Evolutionary conservation across 2,888 invertebrate genomes (phyloP), one percentile per base, ranked within the genome.

Genomic region (Pterostichus madidus): DNA sequence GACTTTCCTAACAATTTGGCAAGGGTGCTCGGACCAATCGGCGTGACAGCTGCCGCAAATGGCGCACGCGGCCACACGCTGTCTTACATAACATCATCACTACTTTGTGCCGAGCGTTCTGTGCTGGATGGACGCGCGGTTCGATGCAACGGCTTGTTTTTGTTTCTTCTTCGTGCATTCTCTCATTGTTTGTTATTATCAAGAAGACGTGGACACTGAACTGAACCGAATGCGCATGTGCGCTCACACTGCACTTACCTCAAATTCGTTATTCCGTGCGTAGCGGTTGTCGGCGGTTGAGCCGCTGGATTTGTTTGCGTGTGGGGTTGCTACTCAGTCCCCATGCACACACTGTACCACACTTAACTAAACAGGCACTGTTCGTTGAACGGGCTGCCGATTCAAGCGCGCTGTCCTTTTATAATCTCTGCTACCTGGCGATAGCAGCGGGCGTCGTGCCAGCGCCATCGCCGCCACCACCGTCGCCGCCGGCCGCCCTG

Each of bases 1-100:
- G 39, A 39, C 39, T 71, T 71, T 71, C 68, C 44, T 71, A 71
- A 94, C 94, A 93, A 94, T 94, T 94, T 94, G 94, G 94, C 94
- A 94, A 92, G 92, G 92, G 91, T 91, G 91, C 91, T 90, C 90
- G 91, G 83, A 78, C 84, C 84, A 59, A 39, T 39, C 39, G 83
- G 78, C n/a, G 52, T 61, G 75, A 75, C 85, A 84, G 83, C 84
- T 39, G 85, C 85, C 86, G 84, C 85, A 84, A 85, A 86, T 85
- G 85, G 85, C 85, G 85, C 39, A 39, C 39, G 39, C 39, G 39
- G 39, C 39, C 85, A 84, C 83, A 49, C 80, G 71, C 56, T 76
- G 83, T 82, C 84, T 85, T 84, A 84, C 73, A 73, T 73, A 46
- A 46, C 73, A 17, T 39, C 49, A 17, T n/a, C 49, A 49, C n/a